Evolutionary conservation across 1,140 invertebrate species (phyloP), one percentile per base, ranked within the genome.

Genomic region (Pseudomyrmex cubaensis): DNA sequence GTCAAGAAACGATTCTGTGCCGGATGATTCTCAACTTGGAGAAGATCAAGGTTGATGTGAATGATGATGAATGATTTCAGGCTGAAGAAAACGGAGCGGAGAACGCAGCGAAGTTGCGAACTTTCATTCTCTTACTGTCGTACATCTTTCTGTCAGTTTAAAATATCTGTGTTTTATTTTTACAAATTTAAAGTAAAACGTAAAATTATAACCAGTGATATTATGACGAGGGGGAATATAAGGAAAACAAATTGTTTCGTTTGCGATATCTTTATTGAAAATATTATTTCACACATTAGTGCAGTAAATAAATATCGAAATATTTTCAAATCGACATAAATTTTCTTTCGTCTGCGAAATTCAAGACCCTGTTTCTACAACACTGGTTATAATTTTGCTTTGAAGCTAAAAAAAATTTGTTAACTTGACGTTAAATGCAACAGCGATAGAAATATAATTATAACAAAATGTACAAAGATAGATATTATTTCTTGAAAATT

Each of bases 331-430:
- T 46, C 17, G n/a, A 54, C 44, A 0, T 50, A 17, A 72, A 72
- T 78, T 52, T 22, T 69, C 48, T 52, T 63, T 63, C 17, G 66
- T 44, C 15, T 46, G 15, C 8, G 59, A 72, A 70, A 61, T 78
- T 78, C 48, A 67, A 3, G 2, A 46, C 12, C 48, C 8, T 25
- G 13, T 63, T 52, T 76, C 4, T 35, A 5, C 0, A 17, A n/a
- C 54, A 80, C 76, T 80, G 76, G 66, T 80, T 80, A 80, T 61
- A 80, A 80, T 80, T 80, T 61, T 35, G n/a, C 10, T 5, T 57
- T 17, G 12, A 50, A 75, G 15, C 44, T 8, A 54, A 66, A 64
- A 20, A 52, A 52, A 76, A 76, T 56, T 56, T 7, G 5, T 35
- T 56, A n/a, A 22, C 64, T 54, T 54, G 22, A 46, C 25, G 13